These are phyloP conservation scores for Neostethus bicornis DNA, from an alignment of 2,797 vertebrate species.

Conservation along the genomic window DNA sequence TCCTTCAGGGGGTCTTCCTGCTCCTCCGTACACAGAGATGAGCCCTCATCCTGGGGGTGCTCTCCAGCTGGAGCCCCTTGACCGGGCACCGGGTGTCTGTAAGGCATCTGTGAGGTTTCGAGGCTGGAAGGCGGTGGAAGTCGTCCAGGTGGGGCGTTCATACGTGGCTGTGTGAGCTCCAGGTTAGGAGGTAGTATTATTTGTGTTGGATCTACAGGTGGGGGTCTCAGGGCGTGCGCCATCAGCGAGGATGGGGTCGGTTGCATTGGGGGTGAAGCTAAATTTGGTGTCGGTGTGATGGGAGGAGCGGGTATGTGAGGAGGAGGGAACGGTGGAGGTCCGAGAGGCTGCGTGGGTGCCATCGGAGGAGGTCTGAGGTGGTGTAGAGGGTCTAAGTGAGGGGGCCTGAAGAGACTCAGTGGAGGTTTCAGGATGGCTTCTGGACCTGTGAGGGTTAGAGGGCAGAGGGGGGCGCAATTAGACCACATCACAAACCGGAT, in stretches of 20 bases:
- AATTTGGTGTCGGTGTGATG: constrained; percentile 55
- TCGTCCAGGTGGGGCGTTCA: constrained; percentile 53
- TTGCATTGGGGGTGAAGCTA: constrained; percentile 65
- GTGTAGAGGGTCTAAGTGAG: constrained; percentile 73
- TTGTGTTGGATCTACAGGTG: constrained; percentile 62
- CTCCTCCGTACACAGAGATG: constrained; percentile 79
- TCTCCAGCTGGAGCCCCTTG: constrained; percentile 72
- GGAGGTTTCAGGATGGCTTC: constrained; percentile 78
- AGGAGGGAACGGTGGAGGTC: constrained; percentile 58
- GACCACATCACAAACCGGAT: too few species aligned
- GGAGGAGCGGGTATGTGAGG: constrained; percentile 59
- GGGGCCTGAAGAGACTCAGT: constrained; percentile 81
- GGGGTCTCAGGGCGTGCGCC: constrained; percentile 62
- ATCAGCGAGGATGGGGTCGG: constrained; percentile 60
- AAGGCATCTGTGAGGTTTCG: constrained; percentile 75
- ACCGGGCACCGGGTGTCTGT: constrained; percentile 52
- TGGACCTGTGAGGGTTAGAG: constrained; percentile 66
- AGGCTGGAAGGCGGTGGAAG: constrained; percentile 73
- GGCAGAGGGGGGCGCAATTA: background rate
- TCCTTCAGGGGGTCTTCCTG: constrained; percentile 91
- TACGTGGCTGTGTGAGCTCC: constrained; percentile 59
- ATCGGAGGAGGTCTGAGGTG: constrained; percentile 74
- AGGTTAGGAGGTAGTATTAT: constrained; percentile 63
- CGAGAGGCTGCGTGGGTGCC: constrained; percentile 61
- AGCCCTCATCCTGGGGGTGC: constrained; percentile 85